Percentiles rank a stretch among this genome's conserved stretches.
phyloP scores from a whole-genome alignment of 2,888 invertebrate species.

The Smittia aterrima region DNA sequence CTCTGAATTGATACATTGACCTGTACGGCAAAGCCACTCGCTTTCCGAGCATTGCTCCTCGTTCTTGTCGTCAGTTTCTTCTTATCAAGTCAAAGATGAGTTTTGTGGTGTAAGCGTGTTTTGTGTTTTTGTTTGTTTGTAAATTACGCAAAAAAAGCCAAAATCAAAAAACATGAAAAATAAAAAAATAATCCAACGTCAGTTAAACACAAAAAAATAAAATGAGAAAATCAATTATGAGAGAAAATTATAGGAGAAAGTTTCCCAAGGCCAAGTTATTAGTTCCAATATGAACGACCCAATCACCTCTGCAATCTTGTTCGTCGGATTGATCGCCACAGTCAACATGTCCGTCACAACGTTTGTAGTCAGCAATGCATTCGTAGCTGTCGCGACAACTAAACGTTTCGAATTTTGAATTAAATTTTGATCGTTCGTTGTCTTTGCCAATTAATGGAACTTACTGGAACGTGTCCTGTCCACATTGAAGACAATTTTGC shows the following conservation, averaged over 20 bases:
- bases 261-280: neutral
- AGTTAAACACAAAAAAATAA: neutral
- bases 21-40: slow-evolving; percentile 55
- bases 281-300: neutral
- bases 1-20: slow-evolving; percentile 55
- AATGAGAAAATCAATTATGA: neutral
- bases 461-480: slow-evolving; percentile 26
- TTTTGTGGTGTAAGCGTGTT: neutral
- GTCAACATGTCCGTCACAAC: slow-evolving; percentile 55
- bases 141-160: slow-evolving; percentile 5
- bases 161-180: slow-evolving; percentile 10
- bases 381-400: slow-evolving; percentile 33
- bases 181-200: neutral
- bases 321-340: slow-evolving; percentile 58
- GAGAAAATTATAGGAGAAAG: slow-evolving; percentile 9
- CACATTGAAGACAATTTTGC: slow-evolving; percentile 56
- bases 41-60: slow-evolving; percentile 29
- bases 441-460: neutral
- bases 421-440: neutral
- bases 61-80: neutral
- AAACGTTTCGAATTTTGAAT: neutral
- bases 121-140: slow-evolving; percentile 5
- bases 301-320: slow-evolving; percentile 50
- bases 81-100: neutral
- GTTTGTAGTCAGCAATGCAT: slow-evolving; percentile 45